These are phyloP conservation scores for Paramormyrops hopkinsi DNA, from an alignment of 2,797 vertebrate genomes.

Conservation along the genomic window DNA sequence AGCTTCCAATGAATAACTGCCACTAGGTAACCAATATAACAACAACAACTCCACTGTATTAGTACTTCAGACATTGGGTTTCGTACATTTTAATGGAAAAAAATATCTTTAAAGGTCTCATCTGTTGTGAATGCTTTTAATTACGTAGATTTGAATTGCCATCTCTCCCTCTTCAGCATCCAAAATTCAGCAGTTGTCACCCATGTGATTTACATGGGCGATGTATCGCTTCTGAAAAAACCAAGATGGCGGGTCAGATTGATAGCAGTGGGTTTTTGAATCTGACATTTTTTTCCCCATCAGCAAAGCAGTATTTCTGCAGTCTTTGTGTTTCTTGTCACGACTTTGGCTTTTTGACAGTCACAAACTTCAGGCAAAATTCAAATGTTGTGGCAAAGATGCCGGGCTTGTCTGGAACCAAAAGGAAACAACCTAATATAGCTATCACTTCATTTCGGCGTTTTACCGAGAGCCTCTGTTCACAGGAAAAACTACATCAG, in stretches of 20 bases:
- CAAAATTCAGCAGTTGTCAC: background rate
- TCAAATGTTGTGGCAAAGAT: background rate
- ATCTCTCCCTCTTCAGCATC: background rate
- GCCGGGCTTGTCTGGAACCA: background rate
- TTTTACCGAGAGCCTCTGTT: background rate
- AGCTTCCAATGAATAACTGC: background rate
- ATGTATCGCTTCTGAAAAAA: background rate
- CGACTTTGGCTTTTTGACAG: conserved; percentile 6
- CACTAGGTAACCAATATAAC: background rate
- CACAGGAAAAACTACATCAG: background rate
- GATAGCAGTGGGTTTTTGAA: background rate
- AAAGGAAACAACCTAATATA: background rate
- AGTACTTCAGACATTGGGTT: background rate
- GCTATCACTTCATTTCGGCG: background rate
- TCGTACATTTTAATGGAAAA: background rate
- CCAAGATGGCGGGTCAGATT: background rate
- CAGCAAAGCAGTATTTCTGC: background rate
- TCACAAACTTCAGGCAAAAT: conserved; percentile 10
- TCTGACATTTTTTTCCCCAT: background rate
- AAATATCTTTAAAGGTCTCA: background rate
- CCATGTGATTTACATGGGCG: background rate
- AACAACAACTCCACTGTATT: background rate
- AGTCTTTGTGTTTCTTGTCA: background rate
- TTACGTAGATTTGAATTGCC: background rate
- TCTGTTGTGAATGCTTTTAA: background rate